phyloP scores from a whole-genome alignment of 2,888 invertebrate species.

The Phyllotreta striolata region DNA sequence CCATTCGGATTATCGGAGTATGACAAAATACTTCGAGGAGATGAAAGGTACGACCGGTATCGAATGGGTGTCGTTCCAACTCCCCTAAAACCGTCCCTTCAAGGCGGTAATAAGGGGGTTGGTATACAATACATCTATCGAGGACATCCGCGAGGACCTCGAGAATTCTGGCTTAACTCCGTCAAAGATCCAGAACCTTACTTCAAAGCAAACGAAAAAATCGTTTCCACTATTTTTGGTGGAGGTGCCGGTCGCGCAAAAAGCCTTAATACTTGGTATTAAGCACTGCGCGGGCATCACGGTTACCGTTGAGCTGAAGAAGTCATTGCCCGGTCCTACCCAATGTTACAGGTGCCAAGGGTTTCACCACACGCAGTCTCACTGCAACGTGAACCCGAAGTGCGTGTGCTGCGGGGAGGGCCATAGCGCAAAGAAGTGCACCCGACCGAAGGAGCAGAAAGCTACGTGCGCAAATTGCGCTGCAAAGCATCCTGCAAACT shows the following conservation, averaged over 20 bases:
- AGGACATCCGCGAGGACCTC: neutral
- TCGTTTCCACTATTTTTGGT: neutral
- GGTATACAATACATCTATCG: neutral
- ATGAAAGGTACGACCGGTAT: neutral
- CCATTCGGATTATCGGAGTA: neutral
- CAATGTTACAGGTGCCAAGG: conserved; percentile 15
- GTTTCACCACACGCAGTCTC: conserved; percentile 8
- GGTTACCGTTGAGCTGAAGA: neutral
- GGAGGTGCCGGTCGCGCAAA: neutral
- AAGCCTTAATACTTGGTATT: neutral
- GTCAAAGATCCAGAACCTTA: neutral
- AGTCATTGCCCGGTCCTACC: neutral
- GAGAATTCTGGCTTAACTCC: neutral
- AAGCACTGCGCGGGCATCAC: neutral
- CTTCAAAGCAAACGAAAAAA: neutral
- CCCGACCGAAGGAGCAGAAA: neutral
- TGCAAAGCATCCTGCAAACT: conserved; percentile 10
- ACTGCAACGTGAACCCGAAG: neutral
- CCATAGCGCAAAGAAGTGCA: conserved; percentile 2
- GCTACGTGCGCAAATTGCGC: conserved; percentile 10
- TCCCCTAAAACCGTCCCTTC: neutral
- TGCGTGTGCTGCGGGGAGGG: conserved; percentile 5
- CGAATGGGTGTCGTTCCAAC: neutral
- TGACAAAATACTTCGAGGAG: neutral
- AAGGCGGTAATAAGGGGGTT: conserved; percentile 3